Conservation (phyloP, 2,888 invertebrate genomes). For the Chaetogeoica ovagalla region DNA sequence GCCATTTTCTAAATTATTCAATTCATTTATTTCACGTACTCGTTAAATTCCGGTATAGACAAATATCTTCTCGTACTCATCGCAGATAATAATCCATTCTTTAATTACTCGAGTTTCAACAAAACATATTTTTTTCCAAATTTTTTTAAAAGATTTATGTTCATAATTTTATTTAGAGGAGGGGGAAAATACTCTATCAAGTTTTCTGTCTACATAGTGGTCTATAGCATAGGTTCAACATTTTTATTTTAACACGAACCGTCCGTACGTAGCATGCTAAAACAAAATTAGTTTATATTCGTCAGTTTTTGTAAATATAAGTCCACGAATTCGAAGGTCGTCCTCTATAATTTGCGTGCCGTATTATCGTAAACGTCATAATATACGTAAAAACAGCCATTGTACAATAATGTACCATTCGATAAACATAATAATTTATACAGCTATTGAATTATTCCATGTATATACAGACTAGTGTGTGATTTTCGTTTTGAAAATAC, state of each 20-base stretch:
- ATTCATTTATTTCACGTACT: background rate
- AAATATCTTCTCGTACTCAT: too few relatives aligned
- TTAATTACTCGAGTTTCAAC: too few relatives aligned
- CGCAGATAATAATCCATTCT: too few relatives aligned
- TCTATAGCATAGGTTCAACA: background rate
- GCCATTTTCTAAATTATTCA: background rate
- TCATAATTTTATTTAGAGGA: too few relatives aligned
- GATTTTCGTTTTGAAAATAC: too few relatives aligned
- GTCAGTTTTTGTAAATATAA: constrained; percentile 8
- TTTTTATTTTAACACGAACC: background rate
- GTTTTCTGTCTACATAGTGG: background rate
- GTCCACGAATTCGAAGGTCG: background rate
- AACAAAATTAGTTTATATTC: background rate
- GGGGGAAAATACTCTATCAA: background rate
- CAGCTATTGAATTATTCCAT: background rate
- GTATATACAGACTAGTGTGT: too few relatives aligned
- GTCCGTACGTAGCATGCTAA: constrained; percentile 7
- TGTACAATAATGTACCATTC: background rate
- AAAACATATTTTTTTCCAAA: too few relatives aligned
- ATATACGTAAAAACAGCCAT: background rate
- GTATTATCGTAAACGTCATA: background rate
- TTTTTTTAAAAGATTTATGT: too few relatives aligned
- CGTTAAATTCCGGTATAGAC: background rate
- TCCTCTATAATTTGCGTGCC: constrained; percentile 7
- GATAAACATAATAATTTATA: background rate